A percentile compares a stretch with the other conserved stretches of the same genome.
These are phyloP conservation scores for Cyprinodon tularosa DNA, from an alignment of 2,113 vertebrate genomes.

Conservation along the genomic window DNA sequence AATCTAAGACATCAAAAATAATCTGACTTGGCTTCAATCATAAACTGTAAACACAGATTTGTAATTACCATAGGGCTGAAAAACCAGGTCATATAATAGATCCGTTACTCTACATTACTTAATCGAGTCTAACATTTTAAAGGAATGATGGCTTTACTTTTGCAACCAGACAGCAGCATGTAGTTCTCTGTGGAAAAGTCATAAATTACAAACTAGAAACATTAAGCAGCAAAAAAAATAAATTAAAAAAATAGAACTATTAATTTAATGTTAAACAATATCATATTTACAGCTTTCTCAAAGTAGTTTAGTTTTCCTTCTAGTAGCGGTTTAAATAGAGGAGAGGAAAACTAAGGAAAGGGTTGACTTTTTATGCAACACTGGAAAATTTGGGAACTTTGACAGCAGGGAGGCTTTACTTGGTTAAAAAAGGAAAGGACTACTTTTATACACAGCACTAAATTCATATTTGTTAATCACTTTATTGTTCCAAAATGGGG, in stretches of 20 bases:
- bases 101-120: no score
- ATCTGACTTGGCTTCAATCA: background rate
- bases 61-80: background rate
- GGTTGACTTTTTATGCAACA: constrained; percentile 35
- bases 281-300: no score
- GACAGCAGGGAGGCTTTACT: constrained; percentile 10
- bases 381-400: constrained; percentile 33
- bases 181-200: background rate
- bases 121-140: background rate
- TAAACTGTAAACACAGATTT: background rate
- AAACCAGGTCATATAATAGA: background rate
- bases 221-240: background rate
- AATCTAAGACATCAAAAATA: background rate
- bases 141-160: background rate
- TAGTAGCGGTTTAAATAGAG: background rate
- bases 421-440: constrained; percentile 5
- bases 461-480: no score
- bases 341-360: constrained; percentile 37
- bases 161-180: background rate
- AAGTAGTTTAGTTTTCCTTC: background rate
- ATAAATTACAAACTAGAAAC: background rate
- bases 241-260: background rate
- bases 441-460: no score
- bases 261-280: no score
- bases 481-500: no score